Percentiles rank a stretch among this genome's conserved stretches.
phyloP scores from a whole-genome alignment of 2,797 vertebrate genomes.

The Calcarius lapponicus region DNA sequence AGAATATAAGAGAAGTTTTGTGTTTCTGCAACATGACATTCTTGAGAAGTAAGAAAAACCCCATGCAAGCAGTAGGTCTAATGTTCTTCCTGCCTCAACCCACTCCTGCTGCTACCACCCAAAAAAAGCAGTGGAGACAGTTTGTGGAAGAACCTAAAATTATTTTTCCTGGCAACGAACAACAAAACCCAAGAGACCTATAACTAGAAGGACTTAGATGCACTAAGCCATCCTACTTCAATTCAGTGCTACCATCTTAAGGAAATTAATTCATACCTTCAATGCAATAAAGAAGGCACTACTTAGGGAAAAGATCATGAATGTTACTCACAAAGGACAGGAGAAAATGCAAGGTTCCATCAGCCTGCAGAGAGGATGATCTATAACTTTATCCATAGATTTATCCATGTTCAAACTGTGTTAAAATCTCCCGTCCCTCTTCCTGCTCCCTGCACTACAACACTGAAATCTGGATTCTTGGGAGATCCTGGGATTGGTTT shows the following conservation, averaged over 20 bases:
- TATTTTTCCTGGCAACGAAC: background rate
- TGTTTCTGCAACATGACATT: background rate
- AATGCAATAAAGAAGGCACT: background rate
- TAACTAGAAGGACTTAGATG: background rate
- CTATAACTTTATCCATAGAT: background rate
- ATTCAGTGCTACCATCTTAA: background rate
- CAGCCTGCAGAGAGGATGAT: background rate
- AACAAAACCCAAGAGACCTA: background rate
- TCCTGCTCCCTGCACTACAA: background rate
- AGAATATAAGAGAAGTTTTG: background rate
- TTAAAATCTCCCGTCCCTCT: background rate
- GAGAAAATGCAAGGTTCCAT: background rate
- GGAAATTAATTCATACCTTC: background rate
- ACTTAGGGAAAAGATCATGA: background rate
- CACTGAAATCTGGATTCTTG: background rate
- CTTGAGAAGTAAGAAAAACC: background rate
- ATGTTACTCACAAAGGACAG: background rate
- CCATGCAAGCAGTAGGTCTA: background rate
- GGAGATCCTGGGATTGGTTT: background rate
- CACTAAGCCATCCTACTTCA: background rate
- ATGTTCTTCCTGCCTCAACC: background rate
- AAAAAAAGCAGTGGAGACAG: background rate
- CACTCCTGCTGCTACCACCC: rapidly evolving
- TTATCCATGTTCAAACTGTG: background rate
- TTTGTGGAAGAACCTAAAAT: background rate